phyloP scores from a whole-genome alignment of 2,113 vertebrate genomes.

The Phalacrocorax brasilianus region DNA sequence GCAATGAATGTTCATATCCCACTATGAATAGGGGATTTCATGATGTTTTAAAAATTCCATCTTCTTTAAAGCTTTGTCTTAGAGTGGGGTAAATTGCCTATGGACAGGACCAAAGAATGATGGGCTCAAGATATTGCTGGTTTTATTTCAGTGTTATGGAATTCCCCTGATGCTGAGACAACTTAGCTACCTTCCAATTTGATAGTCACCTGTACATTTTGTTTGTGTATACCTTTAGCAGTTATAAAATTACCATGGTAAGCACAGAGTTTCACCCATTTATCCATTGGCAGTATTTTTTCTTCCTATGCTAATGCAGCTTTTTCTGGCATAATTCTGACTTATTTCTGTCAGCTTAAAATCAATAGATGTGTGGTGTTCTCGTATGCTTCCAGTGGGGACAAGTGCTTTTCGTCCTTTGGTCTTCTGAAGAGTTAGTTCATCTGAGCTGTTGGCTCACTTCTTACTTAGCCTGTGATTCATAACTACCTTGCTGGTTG shows the following conservation, averaged over 20 bases:
- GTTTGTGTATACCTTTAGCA: fast-evolving
- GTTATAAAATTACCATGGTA: fast-evolving
- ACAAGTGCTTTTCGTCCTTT: fast-evolving
- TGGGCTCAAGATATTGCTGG: neutral
- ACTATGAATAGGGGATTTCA: fast-evolving
- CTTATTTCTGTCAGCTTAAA: neutral
- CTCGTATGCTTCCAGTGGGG: fast-evolving
- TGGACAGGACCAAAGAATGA: neutral
- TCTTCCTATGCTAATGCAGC: neutral
- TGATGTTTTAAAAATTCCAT: neutral
- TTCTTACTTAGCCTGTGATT: fast-evolving
- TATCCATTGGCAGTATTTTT: neutral
- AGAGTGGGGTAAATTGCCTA: neutral
- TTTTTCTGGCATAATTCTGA: neutral
- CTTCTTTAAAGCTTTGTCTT: neutral
- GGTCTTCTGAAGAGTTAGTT: neutral
- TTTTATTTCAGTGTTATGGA: neutral
- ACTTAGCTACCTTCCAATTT: neutral
- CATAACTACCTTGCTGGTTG: fast-evolving
- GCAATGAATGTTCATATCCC: neutral
- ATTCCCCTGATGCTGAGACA: neutral
- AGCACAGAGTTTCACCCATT: neutral
- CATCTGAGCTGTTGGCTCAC: neutral
- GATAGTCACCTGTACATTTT: fast-evolving
- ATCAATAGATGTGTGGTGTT: neutral